phyloP scores from a whole-genome alignment of 35 echinoderm and acorn worm genomes.

The Diadema setosum region DNA sequence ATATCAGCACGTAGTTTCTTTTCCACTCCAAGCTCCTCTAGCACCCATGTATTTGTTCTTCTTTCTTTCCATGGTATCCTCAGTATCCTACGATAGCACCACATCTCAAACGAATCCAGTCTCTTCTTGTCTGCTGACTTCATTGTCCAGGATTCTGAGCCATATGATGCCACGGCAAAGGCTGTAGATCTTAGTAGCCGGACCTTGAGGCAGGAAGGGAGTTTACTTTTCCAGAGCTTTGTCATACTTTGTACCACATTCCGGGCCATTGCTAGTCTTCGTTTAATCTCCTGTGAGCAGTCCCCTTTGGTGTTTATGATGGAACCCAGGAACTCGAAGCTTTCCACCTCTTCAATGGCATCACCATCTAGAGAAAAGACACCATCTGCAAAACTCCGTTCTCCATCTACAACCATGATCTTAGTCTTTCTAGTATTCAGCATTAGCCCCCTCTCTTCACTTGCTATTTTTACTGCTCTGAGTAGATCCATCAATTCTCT shows the following conservation, averaged over 20 bases:
- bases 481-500: too few species aligned
- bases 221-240: neutral
- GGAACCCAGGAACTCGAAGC: neutral
- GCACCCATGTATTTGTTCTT: neutral
- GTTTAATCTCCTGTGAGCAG: neutral
- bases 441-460: neutral
- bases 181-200: neutral
- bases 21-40: neutral
- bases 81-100: neutral
- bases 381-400: neutral
- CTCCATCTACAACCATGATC: neutral
- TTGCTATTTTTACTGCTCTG: too few species aligned
- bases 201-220: neutral
- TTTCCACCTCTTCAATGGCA: neutral
- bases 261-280: neutral
- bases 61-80: neutral
- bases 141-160: neutral
- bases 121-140: neutral
- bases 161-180: constrained; percentile 15
- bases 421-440: too few species aligned
- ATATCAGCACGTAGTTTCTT: neutral
- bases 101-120: neutral
- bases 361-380: neutral
- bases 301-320: neutral
- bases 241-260: neutral